These are phyloP conservation scores for Hemitrygon akajei DNA, from an alignment of 2,797 vertebrate genomes.

Conservation along the genomic window DNA sequence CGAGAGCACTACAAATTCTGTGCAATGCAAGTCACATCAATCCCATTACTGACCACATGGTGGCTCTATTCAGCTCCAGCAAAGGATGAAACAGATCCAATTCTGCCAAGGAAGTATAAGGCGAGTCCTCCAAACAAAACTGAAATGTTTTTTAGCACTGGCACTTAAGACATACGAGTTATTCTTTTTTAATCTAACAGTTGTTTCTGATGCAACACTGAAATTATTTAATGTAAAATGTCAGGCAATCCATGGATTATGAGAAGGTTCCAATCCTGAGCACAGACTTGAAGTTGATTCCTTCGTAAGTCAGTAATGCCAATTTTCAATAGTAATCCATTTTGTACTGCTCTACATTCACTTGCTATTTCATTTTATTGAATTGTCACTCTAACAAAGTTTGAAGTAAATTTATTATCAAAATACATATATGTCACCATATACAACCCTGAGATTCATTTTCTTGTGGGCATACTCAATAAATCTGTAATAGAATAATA, in stretches of 20 bases:
- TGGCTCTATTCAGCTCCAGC: neutral
- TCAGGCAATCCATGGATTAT: neutral
- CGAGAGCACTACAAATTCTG: no score
- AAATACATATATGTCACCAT: no score
- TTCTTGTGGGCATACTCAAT: no score
- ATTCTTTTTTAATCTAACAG: neutral
- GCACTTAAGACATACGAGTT: neutral
- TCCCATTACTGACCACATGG: neutral
- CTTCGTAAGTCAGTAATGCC: neutral
- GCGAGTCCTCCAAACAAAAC: neutral
- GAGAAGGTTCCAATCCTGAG: neutral
- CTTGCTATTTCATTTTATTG: no score
- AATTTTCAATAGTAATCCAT: neutral
- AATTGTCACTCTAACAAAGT: no score
- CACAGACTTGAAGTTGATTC: neutral
- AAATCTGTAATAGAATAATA: no score
- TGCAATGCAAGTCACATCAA: neutral
- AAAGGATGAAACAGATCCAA: neutral
- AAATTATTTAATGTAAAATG: neutral
- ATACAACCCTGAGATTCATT: no score
- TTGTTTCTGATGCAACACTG: neutral
- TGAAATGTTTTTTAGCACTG: neutral
- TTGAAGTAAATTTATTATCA: no score
- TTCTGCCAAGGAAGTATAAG: neutral
- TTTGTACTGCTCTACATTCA: no score